phyloP scores from a whole-genome alignment of 2,797 vertebrate species.

The Sebastes elongatus region DNA sequence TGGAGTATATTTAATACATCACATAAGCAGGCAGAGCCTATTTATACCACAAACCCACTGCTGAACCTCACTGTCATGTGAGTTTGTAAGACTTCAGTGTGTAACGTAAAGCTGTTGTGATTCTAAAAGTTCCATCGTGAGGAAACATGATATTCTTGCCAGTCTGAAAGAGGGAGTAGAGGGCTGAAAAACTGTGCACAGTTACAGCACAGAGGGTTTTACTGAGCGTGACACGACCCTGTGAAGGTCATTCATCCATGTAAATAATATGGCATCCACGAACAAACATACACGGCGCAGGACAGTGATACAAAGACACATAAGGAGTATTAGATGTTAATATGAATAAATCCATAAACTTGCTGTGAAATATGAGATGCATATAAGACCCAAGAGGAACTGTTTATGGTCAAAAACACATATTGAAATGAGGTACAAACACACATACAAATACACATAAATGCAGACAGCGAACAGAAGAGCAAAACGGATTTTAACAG shows the following conservation, averaged over 20 bases:
- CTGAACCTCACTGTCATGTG: constrained; percentile 16
- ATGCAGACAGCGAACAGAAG: background rate
- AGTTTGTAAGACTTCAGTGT: constrained; percentile 23
- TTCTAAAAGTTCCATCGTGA: constrained; percentile 12
- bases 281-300: constrained; percentile 32
- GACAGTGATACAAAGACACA: constrained; percentile 22
- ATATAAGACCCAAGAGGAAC: constrained; percentile 8
- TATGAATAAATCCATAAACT: constrained; percentile 59
- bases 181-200: constrained; percentile 20
- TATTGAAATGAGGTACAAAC: background rate
- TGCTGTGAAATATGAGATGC: constrained; percentile 39
- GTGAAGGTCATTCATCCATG: constrained; percentile 70
- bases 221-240: constrained; percentile 57
- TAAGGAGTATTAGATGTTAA: constrained; percentile 22
- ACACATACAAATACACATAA: background rate
- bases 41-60: constrained; percentile 31
- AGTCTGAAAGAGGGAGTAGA: constrained; percentile 1
- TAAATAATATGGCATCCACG: constrained; percentile 51
- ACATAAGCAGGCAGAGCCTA: constrained; percentile 20
- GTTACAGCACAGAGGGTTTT: constrained; percentile 49
- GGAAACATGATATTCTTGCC: constrained; percentile 36
- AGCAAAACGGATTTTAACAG: background rate
- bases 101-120: constrained; percentile 45
- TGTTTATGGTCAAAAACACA: constrained; percentile 32
- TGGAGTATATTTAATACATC: constrained; percentile 41